Percentiles rank a stretch among this genome's conserved stretches.
Evolutionary conservation across 1,140 invertebrate genomes (phyloP).

Genomic region (Pseudomyrmex sp.): DNA sequence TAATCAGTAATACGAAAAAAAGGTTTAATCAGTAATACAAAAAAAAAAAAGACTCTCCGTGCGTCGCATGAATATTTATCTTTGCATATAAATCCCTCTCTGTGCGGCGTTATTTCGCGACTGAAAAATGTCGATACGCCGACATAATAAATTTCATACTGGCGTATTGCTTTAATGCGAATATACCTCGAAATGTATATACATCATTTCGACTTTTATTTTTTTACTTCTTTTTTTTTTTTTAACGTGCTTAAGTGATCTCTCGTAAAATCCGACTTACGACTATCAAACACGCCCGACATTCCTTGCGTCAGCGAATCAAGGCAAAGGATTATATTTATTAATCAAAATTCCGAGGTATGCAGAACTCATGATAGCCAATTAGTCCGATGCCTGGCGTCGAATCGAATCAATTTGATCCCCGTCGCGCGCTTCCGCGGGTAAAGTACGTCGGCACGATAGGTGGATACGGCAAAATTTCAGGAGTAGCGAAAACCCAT

Average conservation of each 20-base stretch:
- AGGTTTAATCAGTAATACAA: too few relatives aligned
- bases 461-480: constrained; percentile 61
- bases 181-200: neutral
- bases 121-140: too few relatives aligned
- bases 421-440: constrained; percentile 44
- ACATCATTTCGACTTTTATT: neutral
- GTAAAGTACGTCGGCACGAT: constrained; percentile 32
- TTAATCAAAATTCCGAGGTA: constrained; percentile 59
- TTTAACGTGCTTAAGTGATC: neutral
- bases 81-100: too few relatives aligned
- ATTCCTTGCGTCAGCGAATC: constrained; percentile 3
- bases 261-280: neutral
- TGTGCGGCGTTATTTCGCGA: too few relatives aligned
- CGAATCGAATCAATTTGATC: constrained; percentile 61
- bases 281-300: constrained; percentile 4
- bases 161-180: neutral
- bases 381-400: constrained; percentile 42
- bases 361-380: constrained; percentile 56
- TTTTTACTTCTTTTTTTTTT: neutral
- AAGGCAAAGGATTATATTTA: constrained; percentile 33
- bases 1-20: too few relatives aligned
- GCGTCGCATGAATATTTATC: too few relatives aligned
- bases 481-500: constrained; percentile 58
- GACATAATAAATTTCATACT: too few relatives aligned
- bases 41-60: too few relatives aligned